A percentile compares a stretch with the other conserved stretches of the same genome.
phyloP scores from a whole-genome alignment of 1,140 invertebrate genomes.

The Capitella teleta region DNA sequence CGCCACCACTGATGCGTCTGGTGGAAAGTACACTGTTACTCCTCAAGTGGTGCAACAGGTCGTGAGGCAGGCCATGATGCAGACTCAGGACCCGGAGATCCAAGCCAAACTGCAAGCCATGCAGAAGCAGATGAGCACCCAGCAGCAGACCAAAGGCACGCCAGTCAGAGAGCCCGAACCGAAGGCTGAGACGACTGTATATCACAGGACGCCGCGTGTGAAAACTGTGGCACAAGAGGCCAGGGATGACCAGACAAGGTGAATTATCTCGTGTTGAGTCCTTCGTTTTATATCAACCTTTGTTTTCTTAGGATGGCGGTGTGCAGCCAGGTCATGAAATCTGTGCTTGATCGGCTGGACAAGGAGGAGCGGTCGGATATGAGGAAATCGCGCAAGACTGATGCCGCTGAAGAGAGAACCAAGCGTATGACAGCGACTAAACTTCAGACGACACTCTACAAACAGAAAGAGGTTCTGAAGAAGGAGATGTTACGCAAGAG shows the following conservation, averaged over 20 bases:
- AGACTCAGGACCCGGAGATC: slow-evolving; percentile 78
- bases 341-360: slow-evolving; percentile 41
- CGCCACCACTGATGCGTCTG: background rate
- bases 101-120: slow-evolving; percentile 81
- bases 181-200: no score
- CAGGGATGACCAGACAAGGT: slow-evolving; percentile 36
- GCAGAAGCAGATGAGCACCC: slow-evolving; percentile 54
- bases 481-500: slow-evolving; percentile 43
- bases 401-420: slow-evolving; percentile 38
- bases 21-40: slow-evolving; percentile 22
- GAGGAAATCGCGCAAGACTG: slow-evolving; percentile 25
- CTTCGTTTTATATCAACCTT: background rate
- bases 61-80: slow-evolving; percentile 42
- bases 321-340: slow-evolving; percentile 36
- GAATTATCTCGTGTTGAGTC: background rate
- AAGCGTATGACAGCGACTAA: slow-evolving; percentile 30
- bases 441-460: slow-evolving; percentile 48
- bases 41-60: slow-evolving; percentile 42
- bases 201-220: no score
- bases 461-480: slow-evolving; percentile 83
- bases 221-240: slow-evolving; percentile 33
- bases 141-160: slow-evolving; percentile 5
- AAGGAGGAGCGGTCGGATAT: slow-evolving; percentile 28
- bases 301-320: slow-evolving; percentile 22
- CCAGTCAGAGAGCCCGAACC: background rate